Conservation (phyloP, 2,888 invertebrate species). For the Suillia variegata region DNA sequence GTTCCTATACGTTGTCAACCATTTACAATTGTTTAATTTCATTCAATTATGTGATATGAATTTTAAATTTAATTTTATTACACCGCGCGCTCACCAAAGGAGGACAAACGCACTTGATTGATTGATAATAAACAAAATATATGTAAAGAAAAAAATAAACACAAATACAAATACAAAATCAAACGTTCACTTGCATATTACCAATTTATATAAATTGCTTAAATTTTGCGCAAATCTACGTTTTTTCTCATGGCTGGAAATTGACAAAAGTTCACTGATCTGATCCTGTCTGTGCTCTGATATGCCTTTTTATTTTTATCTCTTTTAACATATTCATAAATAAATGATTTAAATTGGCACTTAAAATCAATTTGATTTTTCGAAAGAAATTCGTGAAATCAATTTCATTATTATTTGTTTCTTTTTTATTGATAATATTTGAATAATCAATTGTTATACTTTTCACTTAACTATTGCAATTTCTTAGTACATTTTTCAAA, state of each 20-base stretch:
- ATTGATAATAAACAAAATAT: neutral
- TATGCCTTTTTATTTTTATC: no score
- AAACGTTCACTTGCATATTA: neutral
- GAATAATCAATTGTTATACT: no score
- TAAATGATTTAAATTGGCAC: no score
- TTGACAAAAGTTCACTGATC: neutral
- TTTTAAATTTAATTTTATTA: constrained; percentile 49
- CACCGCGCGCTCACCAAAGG: constrained; percentile 18
- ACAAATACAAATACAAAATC: no score
- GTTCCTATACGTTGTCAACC: no score
- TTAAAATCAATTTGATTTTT: no score
- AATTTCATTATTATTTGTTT: no score
- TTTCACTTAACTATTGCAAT: no score
- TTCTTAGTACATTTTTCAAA: no score
- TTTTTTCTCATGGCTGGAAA: neutral
- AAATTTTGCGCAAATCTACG: neutral
- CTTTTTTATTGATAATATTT: no score
- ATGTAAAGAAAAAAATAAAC: neutral
- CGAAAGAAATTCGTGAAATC: no score
- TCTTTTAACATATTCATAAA: no score
- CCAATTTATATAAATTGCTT: neutral
- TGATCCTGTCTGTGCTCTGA: neutral
- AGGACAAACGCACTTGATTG: constrained; percentile 37
- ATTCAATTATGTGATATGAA: constrained; percentile 45
- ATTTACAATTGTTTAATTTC: neutral